A percentile compares a stretch with the other conserved stretches of the same genome.
Conservation (phyloP, 64 coral and sea anemone genomes). For the Stichodactyla mertensii region DNA sequence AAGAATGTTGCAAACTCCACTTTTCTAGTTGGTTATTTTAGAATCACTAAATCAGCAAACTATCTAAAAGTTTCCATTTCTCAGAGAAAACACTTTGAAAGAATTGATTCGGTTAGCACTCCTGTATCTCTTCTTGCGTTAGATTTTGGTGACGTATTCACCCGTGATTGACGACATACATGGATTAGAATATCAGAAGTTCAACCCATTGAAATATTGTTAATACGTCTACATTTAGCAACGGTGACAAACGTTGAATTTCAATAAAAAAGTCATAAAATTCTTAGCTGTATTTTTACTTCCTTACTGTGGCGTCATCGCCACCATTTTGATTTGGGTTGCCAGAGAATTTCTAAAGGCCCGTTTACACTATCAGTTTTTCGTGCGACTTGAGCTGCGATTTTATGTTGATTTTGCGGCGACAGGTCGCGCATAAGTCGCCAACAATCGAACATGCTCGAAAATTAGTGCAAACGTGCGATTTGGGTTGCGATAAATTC, state of each 20-base stretch:
- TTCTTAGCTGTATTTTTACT: no score
- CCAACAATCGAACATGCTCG: no score
- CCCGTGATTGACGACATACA: not conserved
- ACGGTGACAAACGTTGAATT: not conserved
- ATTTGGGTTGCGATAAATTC: no score
- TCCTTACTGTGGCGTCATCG: no score
- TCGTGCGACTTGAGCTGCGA: no score
- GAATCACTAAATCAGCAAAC: not conserved
- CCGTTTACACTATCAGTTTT: no score
- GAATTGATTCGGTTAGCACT: not conserved
- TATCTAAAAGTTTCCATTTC: not conserved
- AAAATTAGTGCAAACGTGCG: no score
- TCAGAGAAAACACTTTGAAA: not conserved
- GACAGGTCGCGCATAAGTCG: no score
- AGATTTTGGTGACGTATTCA: not conserved
- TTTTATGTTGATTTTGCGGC: no score
- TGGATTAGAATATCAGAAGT: not conserved
- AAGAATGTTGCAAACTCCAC: not conserved
- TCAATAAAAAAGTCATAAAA: not conserved
- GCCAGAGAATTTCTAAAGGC: no score
- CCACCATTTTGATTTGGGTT: no score
- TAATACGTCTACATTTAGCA: not conserved
- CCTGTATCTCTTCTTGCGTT: not conserved
- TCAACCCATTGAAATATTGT: not conserved
- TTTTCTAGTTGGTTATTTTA: not conserved